Conservation (phyloP, 2,113 vertebrate genomes). For the Lethenteron camtschaticum region DNA sequence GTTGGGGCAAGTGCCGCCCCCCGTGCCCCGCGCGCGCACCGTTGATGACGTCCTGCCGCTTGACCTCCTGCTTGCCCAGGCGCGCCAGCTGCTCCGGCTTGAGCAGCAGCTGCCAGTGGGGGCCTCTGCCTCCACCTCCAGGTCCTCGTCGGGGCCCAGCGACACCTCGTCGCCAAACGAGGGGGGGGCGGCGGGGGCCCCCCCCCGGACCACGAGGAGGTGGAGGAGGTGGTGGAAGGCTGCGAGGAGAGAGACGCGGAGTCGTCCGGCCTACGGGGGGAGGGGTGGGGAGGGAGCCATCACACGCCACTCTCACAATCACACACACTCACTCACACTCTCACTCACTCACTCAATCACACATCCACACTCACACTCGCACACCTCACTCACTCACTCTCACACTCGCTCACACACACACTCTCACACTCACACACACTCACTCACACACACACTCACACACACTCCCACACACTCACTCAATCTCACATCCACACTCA, state of each 20-base stretch:
- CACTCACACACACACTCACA: too few species aligned
- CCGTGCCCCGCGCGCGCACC: slow-evolving; percentile 20
- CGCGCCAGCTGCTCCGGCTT: slow-evolving; percentile 23
- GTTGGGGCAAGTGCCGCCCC: too few species aligned
- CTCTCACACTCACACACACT: too few species aligned
- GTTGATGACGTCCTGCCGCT: slow-evolving; percentile 69
- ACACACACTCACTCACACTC: too few species aligned
- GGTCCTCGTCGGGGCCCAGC: slow-evolving; percentile 41
- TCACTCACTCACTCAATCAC: too few species aligned
- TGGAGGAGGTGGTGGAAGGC: slow-evolving; percentile 6
- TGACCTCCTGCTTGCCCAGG: slow-evolving; percentile 48
- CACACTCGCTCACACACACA: too few species aligned
- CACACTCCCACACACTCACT: too few species aligned
- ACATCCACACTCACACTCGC: too few species aligned
- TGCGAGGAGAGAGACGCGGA: not conserved
- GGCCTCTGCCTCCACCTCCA: slow-evolving; percentile 51
- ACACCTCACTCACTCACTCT: too few species aligned
- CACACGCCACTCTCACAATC: not conserved
- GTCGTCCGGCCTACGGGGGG: not conserved
- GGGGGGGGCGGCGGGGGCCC: slow-evolving; percentile 13
- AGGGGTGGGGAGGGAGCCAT: not conserved
- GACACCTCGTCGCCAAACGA: slow-evolving; percentile 24
- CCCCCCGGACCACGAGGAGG: slow-evolving; percentile 28
- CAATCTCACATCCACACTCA: too few species aligned
- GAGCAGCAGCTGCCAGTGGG: slow-evolving; percentile 48